Evolutionary conservation across 1,140 invertebrate genomes (phyloP).

Genomic region (Lepidotrigona ventralis): DNA sequence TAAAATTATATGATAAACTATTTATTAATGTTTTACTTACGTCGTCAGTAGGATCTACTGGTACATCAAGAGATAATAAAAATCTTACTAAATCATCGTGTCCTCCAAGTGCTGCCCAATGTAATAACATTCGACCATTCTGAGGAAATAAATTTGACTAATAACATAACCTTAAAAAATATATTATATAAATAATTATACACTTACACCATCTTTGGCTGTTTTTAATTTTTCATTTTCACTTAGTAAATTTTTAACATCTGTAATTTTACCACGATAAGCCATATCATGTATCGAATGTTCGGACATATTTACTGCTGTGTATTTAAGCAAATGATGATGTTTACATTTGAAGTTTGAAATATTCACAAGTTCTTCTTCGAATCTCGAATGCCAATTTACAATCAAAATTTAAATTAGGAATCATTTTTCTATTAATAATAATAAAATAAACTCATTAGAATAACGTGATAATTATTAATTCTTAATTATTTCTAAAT

Average conservation of each 20-base stretch:
- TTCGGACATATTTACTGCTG: neutral
- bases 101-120: conserved; percentile 87
- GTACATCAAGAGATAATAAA: conserved; percentile 82
- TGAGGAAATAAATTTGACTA: conserved; percentile 59
- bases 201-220: conserved; percentile 69
- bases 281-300: conserved; percentile 68
- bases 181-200: neutral
- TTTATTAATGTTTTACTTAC: conserved; percentile 69
- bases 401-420: too few relatives aligned
- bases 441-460: too few relatives aligned
- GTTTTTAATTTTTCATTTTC: conserved; percentile 67
- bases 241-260: conserved; percentile 66
- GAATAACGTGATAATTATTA: too few relatives aligned
- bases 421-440: too few relatives aligned
- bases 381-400: too few relatives aligned
- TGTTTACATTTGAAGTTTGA: neutral
- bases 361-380: neutral
- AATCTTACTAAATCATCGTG: conserved; percentile 83
- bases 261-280: conserved; percentile 70
- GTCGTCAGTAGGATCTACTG: conserved; percentile 85
- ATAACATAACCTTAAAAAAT: conserved; percentile 43
- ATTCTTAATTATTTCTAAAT: too few relatives aligned
- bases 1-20: neutral
- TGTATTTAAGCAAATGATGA: neutral
- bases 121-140: conserved; percentile 83